Evolutionary conservation across 2,888 invertebrate genomes (phyloP).

Genomic region (Nemurella pictetii): DNA sequence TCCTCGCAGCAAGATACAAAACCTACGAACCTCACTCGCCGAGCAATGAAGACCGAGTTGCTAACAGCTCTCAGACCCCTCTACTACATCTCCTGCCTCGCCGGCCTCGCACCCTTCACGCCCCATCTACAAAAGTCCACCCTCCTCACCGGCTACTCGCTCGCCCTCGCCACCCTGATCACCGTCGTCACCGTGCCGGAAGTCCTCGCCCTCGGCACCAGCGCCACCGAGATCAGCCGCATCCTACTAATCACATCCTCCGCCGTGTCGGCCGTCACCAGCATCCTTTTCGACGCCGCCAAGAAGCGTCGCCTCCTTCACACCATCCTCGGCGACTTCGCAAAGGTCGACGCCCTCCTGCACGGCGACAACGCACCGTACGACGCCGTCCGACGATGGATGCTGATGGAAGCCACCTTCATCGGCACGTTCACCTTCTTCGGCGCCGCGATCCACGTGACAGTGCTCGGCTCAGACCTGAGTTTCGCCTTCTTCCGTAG

Average conservation of each 20-base stretch:
- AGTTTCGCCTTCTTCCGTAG: neutral
- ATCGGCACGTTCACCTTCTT: neutral
- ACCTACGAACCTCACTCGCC: too few species aligned
- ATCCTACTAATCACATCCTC: neutral
- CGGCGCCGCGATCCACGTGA: neutral
- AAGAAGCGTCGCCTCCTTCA: neutral
- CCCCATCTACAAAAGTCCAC: neutral
- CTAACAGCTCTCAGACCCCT: neutral
- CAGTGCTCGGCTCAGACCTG: neutral
- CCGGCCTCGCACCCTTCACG: neutral
- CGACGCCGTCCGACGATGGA: neutral
- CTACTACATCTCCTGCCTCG: neutral
- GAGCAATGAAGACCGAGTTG: neutral
- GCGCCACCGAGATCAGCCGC: neutral
- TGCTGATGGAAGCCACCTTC: neutral
- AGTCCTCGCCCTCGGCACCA: neutral
- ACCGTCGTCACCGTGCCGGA: neutral
- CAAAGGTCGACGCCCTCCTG: neutral
- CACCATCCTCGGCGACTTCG: neutral
- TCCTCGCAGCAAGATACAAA: too few species aligned
- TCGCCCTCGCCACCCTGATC: neutral
- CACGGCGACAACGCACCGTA: neutral
- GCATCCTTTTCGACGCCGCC: neutral
- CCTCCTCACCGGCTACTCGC: neutral
- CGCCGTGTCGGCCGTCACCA: neutral